Conservation (phyloP, 2,888 invertebrate genomes). For the Agonopterix subpropinquella region DNA sequence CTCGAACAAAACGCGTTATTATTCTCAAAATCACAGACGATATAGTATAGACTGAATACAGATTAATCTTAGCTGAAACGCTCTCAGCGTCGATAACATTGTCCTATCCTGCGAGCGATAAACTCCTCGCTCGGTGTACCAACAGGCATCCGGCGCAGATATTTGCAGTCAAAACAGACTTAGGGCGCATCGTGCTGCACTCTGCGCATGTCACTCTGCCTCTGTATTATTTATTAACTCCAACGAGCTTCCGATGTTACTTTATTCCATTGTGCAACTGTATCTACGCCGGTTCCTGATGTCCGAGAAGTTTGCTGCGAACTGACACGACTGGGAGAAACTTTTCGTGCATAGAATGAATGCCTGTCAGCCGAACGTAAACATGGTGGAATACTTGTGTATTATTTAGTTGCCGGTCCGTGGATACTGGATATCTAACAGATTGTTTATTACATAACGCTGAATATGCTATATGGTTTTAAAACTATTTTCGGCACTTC, state of each 20-base stretch:
- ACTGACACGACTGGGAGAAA: constrained; percentile 65
- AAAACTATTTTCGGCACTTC: constrained; percentile 3
- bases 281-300: constrained; percentile 58
- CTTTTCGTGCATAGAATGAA: constrained; percentile 74
- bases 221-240: constrained; percentile 74
- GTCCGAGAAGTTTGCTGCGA: constrained; percentile 62
- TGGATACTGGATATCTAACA: constrained; percentile 23
- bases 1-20: too few relatives aligned
- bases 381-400: constrained; percentile 57
- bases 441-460: constrained; percentile 20
- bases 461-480: constrained; percentile 5
- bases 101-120: neutral
- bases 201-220: constrained; percentile 68
- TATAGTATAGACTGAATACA: too few relatives aligned
- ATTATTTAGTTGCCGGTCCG: constrained; percentile 46
- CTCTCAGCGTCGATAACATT: neutral
- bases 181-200: constrained; percentile 48
- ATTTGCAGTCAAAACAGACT: constrained; percentile 72
- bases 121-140: constrained; percentile 1
- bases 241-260: constrained; percentile 74
- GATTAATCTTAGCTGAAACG: too few relatives aligned
- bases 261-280: constrained; percentile 72
- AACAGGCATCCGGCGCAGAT: constrained; percentile 56
- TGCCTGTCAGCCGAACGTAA: constrained; percentile 66
- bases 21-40: too few relatives aligned